Evolutionary conservation across 2,113 vertebrate species (phyloP).

Genomic region (Tylochromis polylepis): DNA sequence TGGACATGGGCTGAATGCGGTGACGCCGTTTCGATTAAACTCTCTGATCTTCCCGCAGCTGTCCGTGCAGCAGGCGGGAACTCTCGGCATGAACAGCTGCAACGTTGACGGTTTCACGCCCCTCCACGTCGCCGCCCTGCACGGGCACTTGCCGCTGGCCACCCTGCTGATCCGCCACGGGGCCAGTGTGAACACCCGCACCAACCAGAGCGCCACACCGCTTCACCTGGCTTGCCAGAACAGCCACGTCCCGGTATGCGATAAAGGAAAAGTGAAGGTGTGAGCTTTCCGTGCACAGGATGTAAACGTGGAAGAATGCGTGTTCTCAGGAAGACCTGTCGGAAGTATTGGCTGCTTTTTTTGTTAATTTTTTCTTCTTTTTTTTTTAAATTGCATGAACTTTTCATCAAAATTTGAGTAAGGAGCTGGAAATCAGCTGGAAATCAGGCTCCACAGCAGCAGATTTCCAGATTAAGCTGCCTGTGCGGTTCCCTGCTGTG

Average conservation of each 20-base stretch:
- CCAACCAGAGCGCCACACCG: slow-evolving; percentile 75
- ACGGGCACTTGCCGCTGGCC: slow-evolving; percentile 75
- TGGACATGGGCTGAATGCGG: background rate
- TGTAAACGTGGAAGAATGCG: background rate
- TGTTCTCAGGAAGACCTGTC: background rate
- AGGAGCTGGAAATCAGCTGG: background rate
- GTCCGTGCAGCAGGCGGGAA: slow-evolving; percentile 63
- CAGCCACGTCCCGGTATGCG: slow-evolving; percentile 81
- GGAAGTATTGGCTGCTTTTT: background rate
- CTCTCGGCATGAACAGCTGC: slow-evolving; percentile 81
- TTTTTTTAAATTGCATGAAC: no score
- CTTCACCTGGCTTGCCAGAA: slow-evolving; percentile 91
- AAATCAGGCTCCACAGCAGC: background rate
- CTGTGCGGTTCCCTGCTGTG: background rate
- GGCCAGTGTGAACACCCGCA: slow-evolving; percentile 74
- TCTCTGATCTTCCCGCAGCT: slow-evolving; percentile 36
- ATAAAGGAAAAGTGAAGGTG: accelerated
- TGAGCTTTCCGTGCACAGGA: background rate
- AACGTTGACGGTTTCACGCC: slow-evolving; percentile 79
- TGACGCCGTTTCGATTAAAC: background rate
- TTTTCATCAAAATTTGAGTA: no score
- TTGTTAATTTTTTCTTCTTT: background rate
- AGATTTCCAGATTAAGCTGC: background rate
- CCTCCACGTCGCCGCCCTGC: slow-evolving; percentile 83
- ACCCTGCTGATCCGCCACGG: slow-evolving; percentile 80